phyloP scores from a whole-genome alignment of 2,888 invertebrate species.

The Dione vanillae region DNA sequence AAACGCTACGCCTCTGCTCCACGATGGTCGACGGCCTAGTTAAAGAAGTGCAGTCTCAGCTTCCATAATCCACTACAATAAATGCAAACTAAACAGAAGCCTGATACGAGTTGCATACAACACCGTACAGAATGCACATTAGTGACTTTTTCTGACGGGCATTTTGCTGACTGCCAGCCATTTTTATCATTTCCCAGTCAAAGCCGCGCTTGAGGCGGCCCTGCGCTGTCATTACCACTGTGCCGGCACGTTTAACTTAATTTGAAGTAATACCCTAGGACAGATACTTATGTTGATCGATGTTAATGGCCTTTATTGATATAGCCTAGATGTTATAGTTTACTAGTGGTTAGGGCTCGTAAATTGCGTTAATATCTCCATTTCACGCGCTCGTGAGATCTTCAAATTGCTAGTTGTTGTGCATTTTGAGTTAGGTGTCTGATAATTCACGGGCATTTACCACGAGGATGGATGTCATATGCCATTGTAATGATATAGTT shows the following conservation, averaged over 20 bases:
- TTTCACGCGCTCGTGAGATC: conserved; percentile 69
- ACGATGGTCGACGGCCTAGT: too few species aligned
- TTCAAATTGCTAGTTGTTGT: conserved; percentile 69
- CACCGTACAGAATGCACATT: conserved; percentile 23
- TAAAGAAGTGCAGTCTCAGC: too few species aligned
- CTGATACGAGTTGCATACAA: not conserved
- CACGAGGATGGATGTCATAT: conserved; percentile 42
- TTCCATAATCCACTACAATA: too few species aligned
- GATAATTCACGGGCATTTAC: conserved; percentile 60
- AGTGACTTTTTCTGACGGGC: conserved; percentile 36
- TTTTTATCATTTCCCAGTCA: conserved; percentile 48
- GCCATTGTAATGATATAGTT: conserved; percentile 43
- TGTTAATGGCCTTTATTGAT: conserved; percentile 82
- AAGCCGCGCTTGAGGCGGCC: conserved; percentile 52
- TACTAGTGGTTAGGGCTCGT: conserved; percentile 62
- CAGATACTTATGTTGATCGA: conserved; percentile 78
- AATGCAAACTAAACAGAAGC: not conserved
- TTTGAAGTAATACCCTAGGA: conserved; percentile 70
- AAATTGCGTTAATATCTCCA: conserved; percentile 74
- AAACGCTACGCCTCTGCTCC: too few species aligned
- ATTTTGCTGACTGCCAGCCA: conserved; percentile 47
- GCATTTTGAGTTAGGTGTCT: conserved; percentile 68
- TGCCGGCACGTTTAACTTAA: conserved; percentile 68
- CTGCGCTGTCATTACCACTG: conserved; percentile 60
- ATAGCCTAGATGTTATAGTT: conserved; percentile 74